These are phyloP conservation scores for Candidula unifasciata DNA, from an alignment of 2,888 invertebrate species.

Conservation along the genomic window DNA sequence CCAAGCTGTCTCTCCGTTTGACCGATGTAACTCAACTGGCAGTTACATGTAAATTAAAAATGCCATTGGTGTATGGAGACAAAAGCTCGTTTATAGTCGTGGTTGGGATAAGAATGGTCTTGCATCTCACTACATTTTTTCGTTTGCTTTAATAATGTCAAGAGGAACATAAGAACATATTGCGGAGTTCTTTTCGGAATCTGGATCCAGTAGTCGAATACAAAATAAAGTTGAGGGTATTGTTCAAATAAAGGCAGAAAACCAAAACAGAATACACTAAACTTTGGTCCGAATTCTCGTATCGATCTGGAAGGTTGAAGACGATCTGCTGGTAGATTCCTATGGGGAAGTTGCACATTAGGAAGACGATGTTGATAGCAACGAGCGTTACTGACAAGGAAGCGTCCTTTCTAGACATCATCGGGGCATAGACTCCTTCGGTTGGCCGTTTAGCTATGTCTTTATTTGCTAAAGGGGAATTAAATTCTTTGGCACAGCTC, in stretches of 20 bases:
- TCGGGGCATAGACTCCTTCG: not conserved
- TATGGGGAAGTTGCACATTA: conserved; percentile 35
- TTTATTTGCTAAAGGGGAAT: too few species aligned
- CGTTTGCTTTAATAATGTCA: too few species aligned
- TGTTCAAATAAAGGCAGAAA: conserved; percentile 33
- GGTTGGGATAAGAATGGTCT: too few species aligned
- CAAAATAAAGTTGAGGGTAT: conserved; percentile 37
- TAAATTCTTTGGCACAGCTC: not conserved
- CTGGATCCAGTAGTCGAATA: conserved; percentile 33
- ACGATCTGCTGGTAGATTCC: conserved; percentile 44
- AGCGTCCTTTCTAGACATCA: conserved; percentile 20
- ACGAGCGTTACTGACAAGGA: conserved; percentile 13
- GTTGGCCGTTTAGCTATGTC: not conserved
- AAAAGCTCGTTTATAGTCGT: too few species aligned
- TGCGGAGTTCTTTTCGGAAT: conserved; percentile 25
- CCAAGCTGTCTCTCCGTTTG: too few species aligned
- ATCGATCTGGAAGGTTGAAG: conserved; percentile 14
- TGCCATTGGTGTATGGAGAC: too few species aligned
- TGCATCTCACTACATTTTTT: too few species aligned
- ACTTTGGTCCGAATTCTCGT: not conserved
- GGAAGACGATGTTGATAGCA: conserved; percentile 30
- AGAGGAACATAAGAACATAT: not conserved
- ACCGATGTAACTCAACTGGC: too few species aligned
- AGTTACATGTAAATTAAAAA: too few species aligned
- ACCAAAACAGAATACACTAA: conserved; percentile 21